Evolutionary conservation across 1,140 invertebrate genomes (phyloP).

Genomic region (Magallana gigas): DNA sequence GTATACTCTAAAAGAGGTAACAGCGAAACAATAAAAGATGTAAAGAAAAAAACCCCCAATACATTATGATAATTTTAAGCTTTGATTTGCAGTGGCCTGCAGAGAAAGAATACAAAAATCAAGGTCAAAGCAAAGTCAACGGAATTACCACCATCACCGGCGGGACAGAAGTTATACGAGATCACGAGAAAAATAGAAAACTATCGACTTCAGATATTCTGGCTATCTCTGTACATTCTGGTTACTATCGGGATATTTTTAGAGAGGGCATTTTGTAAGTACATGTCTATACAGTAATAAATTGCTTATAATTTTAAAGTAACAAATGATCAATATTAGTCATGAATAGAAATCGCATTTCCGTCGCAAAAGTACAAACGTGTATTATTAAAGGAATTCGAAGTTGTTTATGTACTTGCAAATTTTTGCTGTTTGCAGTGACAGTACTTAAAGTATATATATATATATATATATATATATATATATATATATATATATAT

Average conservation of each 20-base stretch:
- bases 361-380: not conserved
- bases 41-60: no score
- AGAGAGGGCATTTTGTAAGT: constrained; percentile 97
- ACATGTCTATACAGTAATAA: not conserved
- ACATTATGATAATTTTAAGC: not conserved
- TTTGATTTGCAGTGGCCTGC: not conserved
- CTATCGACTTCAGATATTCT: constrained; percentile 98
- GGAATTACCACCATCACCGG: constrained; percentile 38
- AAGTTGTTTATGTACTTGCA: no score
- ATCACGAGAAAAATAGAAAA: constrained; percentile 89
- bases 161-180: constrained; percentile 80
- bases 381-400: not conserved
- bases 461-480: no score
- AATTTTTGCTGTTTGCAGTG: no score
- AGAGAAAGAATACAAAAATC: constrained; percentile 41
- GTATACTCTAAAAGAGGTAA: no score
- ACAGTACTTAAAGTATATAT: no score
- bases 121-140: constrained; percentile 44
- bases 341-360: no score
- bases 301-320: not conserved
- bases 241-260: constrained; percentile 96
- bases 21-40: no score
- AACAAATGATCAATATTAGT: no score
- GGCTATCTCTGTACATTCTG: constrained; percentile 97
- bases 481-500: no score